Percentiles rank a stretch among this genome's conserved stretches.
Conservation (phyloP, 2,888 invertebrate species). For the Oscheius onirici region DNA sequence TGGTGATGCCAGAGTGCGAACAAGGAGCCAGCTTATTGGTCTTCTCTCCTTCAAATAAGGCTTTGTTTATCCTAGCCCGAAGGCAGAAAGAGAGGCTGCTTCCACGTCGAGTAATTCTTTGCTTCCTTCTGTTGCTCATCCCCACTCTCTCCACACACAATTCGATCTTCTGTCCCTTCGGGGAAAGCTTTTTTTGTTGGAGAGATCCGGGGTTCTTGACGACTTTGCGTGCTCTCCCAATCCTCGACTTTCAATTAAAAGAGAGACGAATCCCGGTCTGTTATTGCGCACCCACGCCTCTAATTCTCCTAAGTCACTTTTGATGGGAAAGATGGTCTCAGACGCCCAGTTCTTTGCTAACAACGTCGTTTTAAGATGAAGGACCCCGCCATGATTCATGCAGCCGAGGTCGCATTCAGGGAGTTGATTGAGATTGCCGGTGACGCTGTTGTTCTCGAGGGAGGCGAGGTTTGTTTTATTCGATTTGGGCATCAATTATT, state of each 20-base stretch:
- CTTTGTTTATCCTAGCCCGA: too few species aligned
- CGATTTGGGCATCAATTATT: background rate
- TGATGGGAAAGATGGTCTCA: background rate
- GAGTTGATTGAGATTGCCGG: slow-evolving; percentile 25
- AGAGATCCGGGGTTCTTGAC: too few species aligned
- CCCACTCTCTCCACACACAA: background rate
- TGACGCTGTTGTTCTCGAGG: background rate
- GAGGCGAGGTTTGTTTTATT: slow-evolving; percentile 30
- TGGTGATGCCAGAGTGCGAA: too few species aligned
- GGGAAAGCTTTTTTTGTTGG: background rate
- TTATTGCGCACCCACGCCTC: slow-evolving; percentile 2
- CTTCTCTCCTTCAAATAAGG: too few species aligned
- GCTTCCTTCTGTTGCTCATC: too few species aligned
- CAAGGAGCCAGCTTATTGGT: too few species aligned
- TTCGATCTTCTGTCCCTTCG: background rate
- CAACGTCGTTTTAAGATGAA: slow-evolving; percentile 23
- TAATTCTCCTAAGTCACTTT: background rate
- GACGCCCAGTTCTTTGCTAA: background rate
- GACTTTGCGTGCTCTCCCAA: background rate
- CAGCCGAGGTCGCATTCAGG: slow-evolving; percentile 20
- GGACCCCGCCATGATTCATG: slow-evolving; percentile 16
- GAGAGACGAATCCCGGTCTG: background rate
- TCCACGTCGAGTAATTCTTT: background rate
- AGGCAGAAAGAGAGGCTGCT: too few species aligned
- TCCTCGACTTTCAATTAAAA: background rate